Conservation (phyloP, 2,113 vertebrate genomes). For the Nothobranchius kuhntae region DNA sequence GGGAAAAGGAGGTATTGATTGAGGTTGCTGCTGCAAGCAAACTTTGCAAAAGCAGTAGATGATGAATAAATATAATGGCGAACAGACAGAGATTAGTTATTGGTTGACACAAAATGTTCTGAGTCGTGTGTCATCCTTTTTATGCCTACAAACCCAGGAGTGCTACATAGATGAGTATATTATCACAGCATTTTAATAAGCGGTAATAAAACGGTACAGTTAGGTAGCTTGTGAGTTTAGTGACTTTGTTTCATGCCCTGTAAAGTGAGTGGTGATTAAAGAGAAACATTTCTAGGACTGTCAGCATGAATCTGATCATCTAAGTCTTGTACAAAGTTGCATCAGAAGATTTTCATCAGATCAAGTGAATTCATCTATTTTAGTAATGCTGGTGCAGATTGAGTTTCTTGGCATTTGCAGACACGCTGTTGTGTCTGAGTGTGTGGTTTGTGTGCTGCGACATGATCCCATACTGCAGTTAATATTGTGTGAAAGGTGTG, state of each 20-base stretch:
- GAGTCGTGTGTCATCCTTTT: too few relatives aligned
- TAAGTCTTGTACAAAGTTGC: not conserved
- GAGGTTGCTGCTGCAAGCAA: too few relatives aligned
- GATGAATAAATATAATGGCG: too few relatives aligned
- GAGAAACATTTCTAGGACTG: not conserved
- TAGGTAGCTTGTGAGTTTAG: too few relatives aligned
- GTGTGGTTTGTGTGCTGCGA: constrained; percentile 4
- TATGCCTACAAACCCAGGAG: too few relatives aligned
- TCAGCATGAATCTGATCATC: not conserved
- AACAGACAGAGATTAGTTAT: too few relatives aligned
- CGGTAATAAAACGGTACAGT: not conserved
- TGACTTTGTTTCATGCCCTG: too few relatives aligned
- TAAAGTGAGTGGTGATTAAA: not conserved
- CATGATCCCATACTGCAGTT: constrained; percentile 40
- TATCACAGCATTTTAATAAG: not conserved
- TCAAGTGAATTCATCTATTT: constrained; percentile 10
- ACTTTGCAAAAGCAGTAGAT: too few relatives aligned
- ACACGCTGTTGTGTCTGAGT: not conserved
- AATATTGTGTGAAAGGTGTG: constrained; percentile 58
- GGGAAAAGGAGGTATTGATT: too few relatives aligned
- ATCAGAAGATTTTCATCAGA: constrained; percentile 1
- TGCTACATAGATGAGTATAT: not conserved
- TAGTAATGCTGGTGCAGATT: not conserved
- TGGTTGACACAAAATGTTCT: too few relatives aligned
- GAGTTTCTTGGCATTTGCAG: constrained; percentile 1